Evolutionary conservation across 2,797 vertebrate genomes (phyloP).

Genomic region (Lutjanus argentimaculatus): DNA sequence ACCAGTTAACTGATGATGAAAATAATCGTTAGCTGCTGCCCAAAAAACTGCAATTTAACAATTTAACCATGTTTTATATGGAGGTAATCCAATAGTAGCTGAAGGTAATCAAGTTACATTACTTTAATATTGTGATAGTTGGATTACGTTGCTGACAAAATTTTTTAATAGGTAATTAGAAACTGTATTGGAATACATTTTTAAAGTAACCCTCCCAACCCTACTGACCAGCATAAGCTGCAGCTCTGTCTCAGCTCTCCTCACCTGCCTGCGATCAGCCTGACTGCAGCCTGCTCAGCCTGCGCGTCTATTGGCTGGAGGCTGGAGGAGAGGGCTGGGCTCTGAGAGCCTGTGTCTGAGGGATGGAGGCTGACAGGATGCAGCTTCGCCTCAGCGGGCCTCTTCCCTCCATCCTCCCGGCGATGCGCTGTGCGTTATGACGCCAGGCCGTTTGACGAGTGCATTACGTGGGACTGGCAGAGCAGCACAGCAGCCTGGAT

Average conservation of each 20-base stretch:
- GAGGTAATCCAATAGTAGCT: too few relatives aligned
- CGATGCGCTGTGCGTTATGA: conserved; percentile 71
- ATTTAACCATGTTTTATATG: too few relatives aligned
- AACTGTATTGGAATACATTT: too few relatives aligned
- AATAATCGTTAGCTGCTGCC: too few relatives aligned
- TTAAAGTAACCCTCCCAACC: too few relatives aligned
- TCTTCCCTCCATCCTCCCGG: conserved; percentile 45
- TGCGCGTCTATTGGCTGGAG: conserved; percentile 20
- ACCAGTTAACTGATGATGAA: too few relatives aligned
- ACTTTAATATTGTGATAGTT: too few relatives aligned
- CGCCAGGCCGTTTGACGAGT: conserved; percentile 59
- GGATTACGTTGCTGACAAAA: too few relatives aligned
- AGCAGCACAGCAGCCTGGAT: conserved; percentile 48
- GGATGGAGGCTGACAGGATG: conserved; percentile 52
- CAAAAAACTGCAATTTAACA: too few relatives aligned
- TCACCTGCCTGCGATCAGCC: conserved; percentile 5
- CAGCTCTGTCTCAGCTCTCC: background rate
- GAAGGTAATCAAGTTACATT: too few relatives aligned
- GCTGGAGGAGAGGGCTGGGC: conserved; percentile 7
- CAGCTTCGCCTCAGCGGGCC: conserved; percentile 39
- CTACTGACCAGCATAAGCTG: too few relatives aligned
- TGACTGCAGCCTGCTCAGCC: background rate
- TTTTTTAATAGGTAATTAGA: too few relatives aligned
- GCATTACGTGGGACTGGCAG: conserved; percentile 60
- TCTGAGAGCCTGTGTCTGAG: conserved; percentile 7